Conservation (phyloP, 2,888 invertebrate genomes). For the Parochlus steinenii region DNA sequence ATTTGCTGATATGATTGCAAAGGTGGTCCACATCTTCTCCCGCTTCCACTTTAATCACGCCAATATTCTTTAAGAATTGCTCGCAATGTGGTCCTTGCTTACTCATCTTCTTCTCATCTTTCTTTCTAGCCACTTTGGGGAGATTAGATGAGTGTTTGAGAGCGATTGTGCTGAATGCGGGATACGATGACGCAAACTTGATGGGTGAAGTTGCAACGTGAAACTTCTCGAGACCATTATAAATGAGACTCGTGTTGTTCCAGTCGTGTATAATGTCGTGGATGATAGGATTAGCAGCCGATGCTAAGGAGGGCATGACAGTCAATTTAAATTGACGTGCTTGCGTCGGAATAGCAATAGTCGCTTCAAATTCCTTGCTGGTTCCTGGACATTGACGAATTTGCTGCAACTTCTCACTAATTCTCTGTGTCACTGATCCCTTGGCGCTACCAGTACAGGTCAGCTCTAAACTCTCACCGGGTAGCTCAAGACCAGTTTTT, state of each 20-base stretch:
- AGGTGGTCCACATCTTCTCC: conserved; percentile 22
- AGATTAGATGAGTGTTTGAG: not conserved
- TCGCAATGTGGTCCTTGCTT: conserved; percentile 32
- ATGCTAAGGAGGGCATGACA: too few species aligned
- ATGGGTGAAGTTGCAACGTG: conserved; percentile 6
- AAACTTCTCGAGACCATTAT: conserved; percentile 4
- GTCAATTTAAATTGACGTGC: too few species aligned
- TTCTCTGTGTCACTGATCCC: too few species aligned
- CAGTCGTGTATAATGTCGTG: conserved; percentile 11
- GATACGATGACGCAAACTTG: not conserved
- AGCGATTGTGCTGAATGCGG: conserved; percentile 1
- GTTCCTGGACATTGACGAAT: conserved; percentile 9
- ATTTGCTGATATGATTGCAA: conserved; percentile 31
- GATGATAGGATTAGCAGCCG: conserved; percentile 6
- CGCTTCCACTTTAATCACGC: conserved; percentile 26
- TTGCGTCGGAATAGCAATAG: conserved; percentile 1
- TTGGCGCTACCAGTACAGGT: too few species aligned
- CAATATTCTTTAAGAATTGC: conserved; percentile 31
- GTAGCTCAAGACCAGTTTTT: too few species aligned
- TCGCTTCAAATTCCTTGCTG: conserved; percentile 3
- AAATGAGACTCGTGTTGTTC: conserved; percentile 8
- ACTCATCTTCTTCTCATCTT: not conserved
- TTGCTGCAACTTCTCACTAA: conserved; percentile 8
- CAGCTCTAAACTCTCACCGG: not conserved
- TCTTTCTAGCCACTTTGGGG: conserved; percentile 1